Evolutionary conservation across 2,888 invertebrate species (phyloP).

Genomic region (Glomeris marginata): DNA sequence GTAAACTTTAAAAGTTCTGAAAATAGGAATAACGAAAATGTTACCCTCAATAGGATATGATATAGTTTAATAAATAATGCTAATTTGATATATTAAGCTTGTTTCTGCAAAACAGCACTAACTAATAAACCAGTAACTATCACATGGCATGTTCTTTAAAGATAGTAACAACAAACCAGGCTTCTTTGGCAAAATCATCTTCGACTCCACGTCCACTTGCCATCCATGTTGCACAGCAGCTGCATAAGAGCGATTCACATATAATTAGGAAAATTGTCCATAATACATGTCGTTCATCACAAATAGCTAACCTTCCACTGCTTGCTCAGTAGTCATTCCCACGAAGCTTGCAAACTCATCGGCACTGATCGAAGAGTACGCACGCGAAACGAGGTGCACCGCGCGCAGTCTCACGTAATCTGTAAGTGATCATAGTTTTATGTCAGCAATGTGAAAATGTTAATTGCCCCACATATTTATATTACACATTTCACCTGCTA

Average conservation of each 20-base stretch:
- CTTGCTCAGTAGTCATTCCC: conserved; percentile 54
- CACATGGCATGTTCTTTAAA: conserved; percentile 21
- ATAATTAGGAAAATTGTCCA: not conserved
- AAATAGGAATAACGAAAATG: no score
- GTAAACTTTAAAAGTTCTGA: no score
- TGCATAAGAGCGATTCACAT: conserved; percentile 17
- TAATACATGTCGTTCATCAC: not conserved
- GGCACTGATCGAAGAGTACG: conserved; percentile 71
- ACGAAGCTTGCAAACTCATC: conserved; percentile 62
- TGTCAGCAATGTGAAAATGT: not conserved
- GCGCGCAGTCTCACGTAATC: conserved; percentile 61
- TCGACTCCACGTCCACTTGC: conserved; percentile 50
- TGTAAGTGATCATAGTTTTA: conserved; percentile 31
- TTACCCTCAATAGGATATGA: no score
- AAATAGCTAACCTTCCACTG: conserved; percentile 32
- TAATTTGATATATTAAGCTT: no score
- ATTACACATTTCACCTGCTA: conserved; percentile 49
- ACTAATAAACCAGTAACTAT: no score
- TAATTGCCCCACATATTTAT: not conserved
- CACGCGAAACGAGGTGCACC: conserved; percentile 59
- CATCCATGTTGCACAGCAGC: conserved; percentile 49
- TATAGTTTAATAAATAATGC: no score
- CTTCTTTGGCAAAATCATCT: conserved; percentile 55
- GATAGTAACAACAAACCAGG: conserved; percentile 40
- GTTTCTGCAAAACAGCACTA: no score